phyloP scores from a whole-genome alignment of 2,797 vertebrate species.

The Sparus aurata region DNA sequence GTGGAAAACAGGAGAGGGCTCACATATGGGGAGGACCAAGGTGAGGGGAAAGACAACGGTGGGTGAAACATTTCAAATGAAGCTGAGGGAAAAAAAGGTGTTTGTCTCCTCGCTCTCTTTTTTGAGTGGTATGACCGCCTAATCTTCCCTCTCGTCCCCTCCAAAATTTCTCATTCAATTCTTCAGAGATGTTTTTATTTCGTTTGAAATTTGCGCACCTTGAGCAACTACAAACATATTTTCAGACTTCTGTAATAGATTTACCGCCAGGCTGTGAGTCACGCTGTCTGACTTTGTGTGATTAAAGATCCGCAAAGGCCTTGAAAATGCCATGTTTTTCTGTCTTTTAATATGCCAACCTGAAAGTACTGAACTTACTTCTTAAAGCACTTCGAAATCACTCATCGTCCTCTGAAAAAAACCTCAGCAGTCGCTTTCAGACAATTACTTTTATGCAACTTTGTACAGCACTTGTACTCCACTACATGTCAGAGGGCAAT shows the following conservation, averaged over 20 bases:
- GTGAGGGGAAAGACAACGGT: background rate
- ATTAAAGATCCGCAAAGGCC: slow-evolving; percentile 50
- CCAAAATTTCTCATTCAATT: slow-evolving; percentile 20
- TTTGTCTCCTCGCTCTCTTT: background rate
- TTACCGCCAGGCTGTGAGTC: slow-evolving; percentile 63
- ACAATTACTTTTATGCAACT: slow-evolving; percentile 11
- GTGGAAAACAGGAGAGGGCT: slow-evolving; percentile 12
- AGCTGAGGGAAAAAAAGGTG: background rate
- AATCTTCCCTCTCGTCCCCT: slow-evolving; percentile 1
- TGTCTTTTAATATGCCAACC: slow-evolving; percentile 33
- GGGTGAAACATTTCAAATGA: background rate
- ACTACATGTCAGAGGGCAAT: slow-evolving; percentile 17
- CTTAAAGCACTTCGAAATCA: slow-evolving; percentile 28
- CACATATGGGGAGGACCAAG: slow-evolving; percentile 13
- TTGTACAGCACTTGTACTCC: background rate
- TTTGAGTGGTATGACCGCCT: background rate
- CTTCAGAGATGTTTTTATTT: slow-evolving; percentile 19
- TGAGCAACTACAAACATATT: slow-evolving; percentile 45
- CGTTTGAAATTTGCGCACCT: slow-evolving; percentile 35
- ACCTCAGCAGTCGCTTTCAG: slow-evolving; percentile 10
- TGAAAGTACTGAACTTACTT: slow-evolving; percentile 37
- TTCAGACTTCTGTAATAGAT: slow-evolving; percentile 49
- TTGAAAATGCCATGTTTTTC: slow-evolving; percentile 62
- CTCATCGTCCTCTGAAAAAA: slow-evolving; percentile 13
- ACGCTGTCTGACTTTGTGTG: slow-evolving; percentile 61